phyloP scores from a whole-genome alignment of 2,797 vertebrate species.

The Rachycentron canadum region DNA sequence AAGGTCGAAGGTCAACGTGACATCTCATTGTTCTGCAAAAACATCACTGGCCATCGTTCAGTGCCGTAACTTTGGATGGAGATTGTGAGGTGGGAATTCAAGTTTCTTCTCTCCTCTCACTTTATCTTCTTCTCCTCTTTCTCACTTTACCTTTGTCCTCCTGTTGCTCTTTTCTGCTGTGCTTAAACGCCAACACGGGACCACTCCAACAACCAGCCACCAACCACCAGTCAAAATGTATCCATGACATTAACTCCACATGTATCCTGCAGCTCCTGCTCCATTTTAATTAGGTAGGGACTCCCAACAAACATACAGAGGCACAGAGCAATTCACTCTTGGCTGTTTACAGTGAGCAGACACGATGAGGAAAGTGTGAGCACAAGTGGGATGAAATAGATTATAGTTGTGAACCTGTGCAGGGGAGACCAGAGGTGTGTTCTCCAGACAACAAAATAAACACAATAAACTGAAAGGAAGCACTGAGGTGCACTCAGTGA shows the following conservation, averaged over 20 bases:
- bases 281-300: conserved; percentile 56
- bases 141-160: not conserved
- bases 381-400: not conserved
- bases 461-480: not conserved
- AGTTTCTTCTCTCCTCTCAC: not conserved
- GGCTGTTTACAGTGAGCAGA: conserved; percentile 6
- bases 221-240: too few species aligned
- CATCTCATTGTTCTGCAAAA: too few species aligned
- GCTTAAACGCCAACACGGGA: not conserved
- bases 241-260: conserved; percentile 2
- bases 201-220: not conserved
- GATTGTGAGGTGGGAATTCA: too few species aligned
- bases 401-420: not conserved
- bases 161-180: not conserved
- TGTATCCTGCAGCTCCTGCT: conserved; percentile 19
- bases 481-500: not conserved
- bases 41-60: too few species aligned
- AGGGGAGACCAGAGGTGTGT: not conserved
- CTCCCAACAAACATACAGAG: conserved; percentile 38
- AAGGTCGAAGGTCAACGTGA: too few species aligned
- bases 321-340: conserved; percentile 43
- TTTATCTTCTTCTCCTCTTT: not conserved
- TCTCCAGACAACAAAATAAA: not conserved
- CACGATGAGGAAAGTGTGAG: not conserved
- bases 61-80: too few species aligned